Percentiles rank a stretch among this genome's conserved stretches.
These are phyloP conservation scores for Agonopterix subpropinquella DNA, from an alignment of 2,888 invertebrate genomes.

Conservation along the genomic window DNA sequence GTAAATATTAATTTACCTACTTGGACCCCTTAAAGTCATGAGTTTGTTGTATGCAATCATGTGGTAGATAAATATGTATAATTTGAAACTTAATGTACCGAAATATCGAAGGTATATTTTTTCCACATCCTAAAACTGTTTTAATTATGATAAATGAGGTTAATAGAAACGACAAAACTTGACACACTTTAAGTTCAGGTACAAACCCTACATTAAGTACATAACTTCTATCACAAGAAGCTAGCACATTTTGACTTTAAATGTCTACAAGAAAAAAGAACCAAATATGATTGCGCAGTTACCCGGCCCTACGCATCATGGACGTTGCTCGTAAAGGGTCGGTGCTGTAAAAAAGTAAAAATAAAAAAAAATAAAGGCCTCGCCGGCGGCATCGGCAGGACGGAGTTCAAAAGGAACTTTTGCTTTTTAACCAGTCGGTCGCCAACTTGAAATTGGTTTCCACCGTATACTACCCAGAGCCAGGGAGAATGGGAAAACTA, in stretches of 20 bases:
- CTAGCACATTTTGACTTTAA: not conserved
- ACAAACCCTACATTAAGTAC: too few relatives aligned
- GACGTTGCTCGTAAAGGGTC: slow-evolving; percentile 50
- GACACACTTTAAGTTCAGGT: too few relatives aligned
- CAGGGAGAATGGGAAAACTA: slow-evolving; percentile 50
- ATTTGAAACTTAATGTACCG: too few relatives aligned
- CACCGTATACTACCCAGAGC: slow-evolving; percentile 36
- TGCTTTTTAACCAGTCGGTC: slow-evolving; percentile 66
- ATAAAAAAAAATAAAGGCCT: slow-evolving; percentile 57
- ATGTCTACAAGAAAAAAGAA: slow-evolving; percentile 16
- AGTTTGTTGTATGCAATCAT: too few relatives aligned
- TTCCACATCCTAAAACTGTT: too few relatives aligned
- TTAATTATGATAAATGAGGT: too few relatives aligned
- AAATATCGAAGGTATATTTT: too few relatives aligned
- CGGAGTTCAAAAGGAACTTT: slow-evolving; percentile 61
- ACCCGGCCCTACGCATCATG: slow-evolving; percentile 45
- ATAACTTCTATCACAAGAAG: too few relatives aligned
- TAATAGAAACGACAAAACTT: too few relatives aligned
- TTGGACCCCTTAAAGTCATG: too few relatives aligned
- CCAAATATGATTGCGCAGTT: slow-evolving; percentile 32
- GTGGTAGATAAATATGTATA: too few relatives aligned
- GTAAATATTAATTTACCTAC: too few relatives aligned
- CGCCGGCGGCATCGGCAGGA: slow-evolving; percentile 42
- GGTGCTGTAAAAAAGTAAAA: slow-evolving; percentile 58
- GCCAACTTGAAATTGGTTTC: slow-evolving; percentile 70